Evolutionary conservation across 2,113 vertebrate genomes (phyloP).

Genomic region (Panthera leo): DNA sequence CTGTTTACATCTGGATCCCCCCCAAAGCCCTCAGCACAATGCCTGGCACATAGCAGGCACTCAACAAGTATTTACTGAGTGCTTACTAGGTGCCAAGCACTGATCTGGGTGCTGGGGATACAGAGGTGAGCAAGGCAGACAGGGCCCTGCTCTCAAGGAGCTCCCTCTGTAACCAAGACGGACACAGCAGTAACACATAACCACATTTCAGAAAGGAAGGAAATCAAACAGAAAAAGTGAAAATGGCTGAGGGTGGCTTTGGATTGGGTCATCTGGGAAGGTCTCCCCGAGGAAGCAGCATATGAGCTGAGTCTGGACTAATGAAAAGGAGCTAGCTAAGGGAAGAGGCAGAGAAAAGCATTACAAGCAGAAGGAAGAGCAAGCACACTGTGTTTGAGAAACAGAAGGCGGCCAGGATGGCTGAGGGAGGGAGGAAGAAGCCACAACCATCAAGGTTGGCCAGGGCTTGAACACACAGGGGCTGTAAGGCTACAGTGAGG

Average conservation of each 20-base stretch:
- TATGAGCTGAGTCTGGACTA: not conserved
- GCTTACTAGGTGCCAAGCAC: constrained; percentile 65
- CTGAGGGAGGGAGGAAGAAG: not conserved
- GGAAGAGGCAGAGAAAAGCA: not conserved
- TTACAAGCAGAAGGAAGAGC: not conserved
- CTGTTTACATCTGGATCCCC: constrained; percentile 6
- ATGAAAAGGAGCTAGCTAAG: not conserved
- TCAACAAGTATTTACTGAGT: constrained; percentile 62
- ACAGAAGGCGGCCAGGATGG: not conserved
- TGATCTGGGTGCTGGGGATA: constrained; percentile 64
- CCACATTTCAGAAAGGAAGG: not conserved
- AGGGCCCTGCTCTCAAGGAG: not conserved
- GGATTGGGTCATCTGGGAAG: not conserved
- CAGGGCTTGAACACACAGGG: not conserved
- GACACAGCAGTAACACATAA: not conserved
- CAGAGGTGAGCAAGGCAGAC: not conserved
- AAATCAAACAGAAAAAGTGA: not conserved
- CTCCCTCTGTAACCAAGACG: not conserved
- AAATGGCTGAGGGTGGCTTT: not conserved
- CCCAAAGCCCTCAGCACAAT: constrained; percentile 69
- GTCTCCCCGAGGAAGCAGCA: not conserved
- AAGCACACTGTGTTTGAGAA: not conserved
- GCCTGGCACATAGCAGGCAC: constrained; percentile 70
- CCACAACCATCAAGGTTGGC: fast-evolving
- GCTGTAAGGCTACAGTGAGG: not conserved